Percentiles rank a stretch among this genome's conserved stretches.
These are phyloP conservation scores for Sebastes taczanowskii DNA, from an alignment of 2,797 vertebrate genomes.

Conservation along the genomic window DNA sequence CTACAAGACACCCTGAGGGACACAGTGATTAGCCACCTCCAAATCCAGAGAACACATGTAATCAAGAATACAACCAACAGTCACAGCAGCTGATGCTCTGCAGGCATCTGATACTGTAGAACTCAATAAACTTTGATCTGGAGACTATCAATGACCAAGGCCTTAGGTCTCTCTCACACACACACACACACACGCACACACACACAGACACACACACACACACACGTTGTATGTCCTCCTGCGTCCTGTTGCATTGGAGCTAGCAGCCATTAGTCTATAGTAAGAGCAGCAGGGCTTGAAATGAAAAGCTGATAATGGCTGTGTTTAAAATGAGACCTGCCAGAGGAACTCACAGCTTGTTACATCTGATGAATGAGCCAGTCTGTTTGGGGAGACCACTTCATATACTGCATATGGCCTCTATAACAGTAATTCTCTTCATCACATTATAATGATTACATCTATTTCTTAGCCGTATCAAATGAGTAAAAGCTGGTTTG, in stretches of 20 bases:
- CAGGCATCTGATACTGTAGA: not conserved
- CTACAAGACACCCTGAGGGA: not conserved
- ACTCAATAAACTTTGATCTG: not conserved
- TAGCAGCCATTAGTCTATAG: slow-evolving; percentile 19
- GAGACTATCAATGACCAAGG: no score
- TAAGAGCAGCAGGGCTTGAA: slow-evolving; percentile 62
- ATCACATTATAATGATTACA: slow-evolving; percentile 13
- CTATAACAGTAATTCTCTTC: slow-evolving; percentile 3
- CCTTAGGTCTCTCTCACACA: not conserved
- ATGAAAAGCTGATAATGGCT: slow-evolving; percentile 57
- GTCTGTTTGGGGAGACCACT: slow-evolving; percentile 21
- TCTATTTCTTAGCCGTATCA: not conserved
- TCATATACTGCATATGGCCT: slow-evolving; percentile 7
- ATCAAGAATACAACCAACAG: not conserved
- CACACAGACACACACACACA: not conserved
- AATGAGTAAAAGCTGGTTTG: not conserved
- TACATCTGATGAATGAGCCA: slow-evolving; percentile 46
- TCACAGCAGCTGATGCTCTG: not conserved
- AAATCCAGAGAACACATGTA: not conserved
- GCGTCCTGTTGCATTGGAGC: slow-evolving; percentile 3
- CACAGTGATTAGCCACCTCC: not conserved
- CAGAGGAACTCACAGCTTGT: slow-evolving; percentile 59
- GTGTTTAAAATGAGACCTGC: slow-evolving; percentile 52
- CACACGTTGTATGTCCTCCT: not conserved
- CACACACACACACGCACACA: not conserved